Conservation (phyloP, 2,888 invertebrate species). For the Drosophila sordidula region DNA sequence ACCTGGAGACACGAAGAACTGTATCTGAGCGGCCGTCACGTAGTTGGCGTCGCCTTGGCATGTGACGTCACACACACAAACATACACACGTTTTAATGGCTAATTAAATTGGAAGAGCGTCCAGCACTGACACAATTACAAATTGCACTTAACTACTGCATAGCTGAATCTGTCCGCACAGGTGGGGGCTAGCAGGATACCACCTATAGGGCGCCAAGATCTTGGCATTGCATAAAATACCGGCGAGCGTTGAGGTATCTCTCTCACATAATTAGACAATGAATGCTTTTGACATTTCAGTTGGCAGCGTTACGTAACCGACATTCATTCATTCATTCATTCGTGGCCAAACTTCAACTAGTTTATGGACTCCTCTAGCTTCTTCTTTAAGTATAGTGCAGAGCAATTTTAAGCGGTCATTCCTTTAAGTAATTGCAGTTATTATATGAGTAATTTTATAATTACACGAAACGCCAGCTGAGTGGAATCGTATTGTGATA, state of each 20-base stretch:
- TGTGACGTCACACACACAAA: conserved; percentile 62
- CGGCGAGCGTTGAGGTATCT: conserved; percentile 27
- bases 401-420: conserved; percentile 37
- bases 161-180: conserved; percentile 30
- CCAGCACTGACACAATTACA: conserved; percentile 76
- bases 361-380: conserved; percentile 40
- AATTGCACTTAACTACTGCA: conserved; percentile 75
- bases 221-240: conserved; percentile 31
- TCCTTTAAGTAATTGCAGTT: conserved; percentile 43
- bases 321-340: conserved; percentile 23
- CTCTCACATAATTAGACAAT: conserved; percentile 47
- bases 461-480: conserved; percentile 20
- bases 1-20: conserved; percentile 19
- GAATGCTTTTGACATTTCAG: conserved; percentile 55
- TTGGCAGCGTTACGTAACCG: conserved; percentile 25
- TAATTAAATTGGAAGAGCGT: conserved; percentile 74
- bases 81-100: conserved; percentile 66
- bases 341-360: conserved; percentile 28
- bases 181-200: conserved; percentile 6
- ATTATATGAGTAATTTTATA: conserved; percentile 49
- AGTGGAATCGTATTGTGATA: conserved; percentile 3
- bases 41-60: conserved; percentile 60
- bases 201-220: conserved; percentile 45
- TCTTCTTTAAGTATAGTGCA: conserved; percentile 23
- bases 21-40: conserved; percentile 53